A percentile compares a stretch with the other conserved stretches of the same genome.
phyloP scores from a whole-genome alignment of 1,140 invertebrate species.

The Drosophila kohkoa region DNA sequence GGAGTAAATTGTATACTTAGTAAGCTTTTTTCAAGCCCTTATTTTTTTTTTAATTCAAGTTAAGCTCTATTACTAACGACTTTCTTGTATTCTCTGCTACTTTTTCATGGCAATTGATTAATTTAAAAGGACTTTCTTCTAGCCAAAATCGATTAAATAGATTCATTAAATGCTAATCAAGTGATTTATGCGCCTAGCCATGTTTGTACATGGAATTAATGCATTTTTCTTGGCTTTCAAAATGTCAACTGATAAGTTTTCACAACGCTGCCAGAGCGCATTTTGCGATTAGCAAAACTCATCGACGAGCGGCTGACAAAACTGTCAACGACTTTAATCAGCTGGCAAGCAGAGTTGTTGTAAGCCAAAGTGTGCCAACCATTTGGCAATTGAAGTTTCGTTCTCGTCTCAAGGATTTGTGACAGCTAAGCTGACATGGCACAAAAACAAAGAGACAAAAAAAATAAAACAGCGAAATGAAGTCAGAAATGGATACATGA shows the following conservation, averaged over 20 bases:
- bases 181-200: not conserved
- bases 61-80: too few species aligned
- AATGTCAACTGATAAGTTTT: constrained; percentile 18
- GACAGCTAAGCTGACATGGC: constrained; percentile 78
- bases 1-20: too few species aligned
- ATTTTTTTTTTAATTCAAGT: too few species aligned
- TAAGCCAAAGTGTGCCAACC: constrained; percentile 55
- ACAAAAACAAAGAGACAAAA: constrained; percentile 45
- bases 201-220: constrained; percentile 4
- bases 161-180: not conserved
- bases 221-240: constrained; percentile 1
- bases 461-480: constrained; percentile 11
- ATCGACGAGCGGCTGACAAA: constrained; percentile 43
- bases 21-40: too few species aligned
- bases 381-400: constrained; percentile 63
- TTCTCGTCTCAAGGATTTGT: constrained; percentile 72
- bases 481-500: constrained; percentile 57
- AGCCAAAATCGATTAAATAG: not conserved
- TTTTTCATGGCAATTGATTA: too few species aligned
- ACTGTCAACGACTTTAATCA: constrained; percentile 75
- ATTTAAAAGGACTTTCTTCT: not conserved
- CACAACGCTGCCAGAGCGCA: constrained; percentile 20
- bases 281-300: constrained; percentile 18
- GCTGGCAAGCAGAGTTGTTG: constrained; percentile 16
- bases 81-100: too few species aligned